Percentiles rank a stretch among this genome's conserved stretches.
These are phyloP conservation scores for Antechinus flavipes DNA, from an alignment of 2,113 vertebrate species.

Conservation along the genomic window DNA sequence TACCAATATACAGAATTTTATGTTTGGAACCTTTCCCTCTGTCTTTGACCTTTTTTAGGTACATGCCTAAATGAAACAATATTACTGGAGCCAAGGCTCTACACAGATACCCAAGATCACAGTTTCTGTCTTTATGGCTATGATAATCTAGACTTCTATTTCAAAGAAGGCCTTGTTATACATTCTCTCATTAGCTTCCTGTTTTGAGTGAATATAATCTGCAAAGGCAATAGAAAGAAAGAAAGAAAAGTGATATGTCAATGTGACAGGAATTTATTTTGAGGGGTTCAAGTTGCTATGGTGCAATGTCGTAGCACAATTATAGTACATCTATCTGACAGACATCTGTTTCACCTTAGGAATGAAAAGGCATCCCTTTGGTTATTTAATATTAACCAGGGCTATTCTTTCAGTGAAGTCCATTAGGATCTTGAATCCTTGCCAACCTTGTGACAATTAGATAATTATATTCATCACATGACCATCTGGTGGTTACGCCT, in stretches of 20 bases:
- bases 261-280: not conserved
- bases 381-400: not conserved
- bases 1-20: not conserved
- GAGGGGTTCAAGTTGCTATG: not conserved
- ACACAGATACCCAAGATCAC: not conserved
- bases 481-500: not conserved
- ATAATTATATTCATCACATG: not conserved
- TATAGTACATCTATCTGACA: not conserved
- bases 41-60: not conserved
- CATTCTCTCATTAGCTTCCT: not conserved
- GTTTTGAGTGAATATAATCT: not conserved
- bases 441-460: not conserved
- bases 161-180: not conserved
- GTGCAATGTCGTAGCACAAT: not conserved
- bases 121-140: not conserved
- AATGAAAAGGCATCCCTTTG: not conserved
- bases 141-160: no score
- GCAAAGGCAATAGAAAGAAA: not conserved
- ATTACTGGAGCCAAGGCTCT: not conserved
- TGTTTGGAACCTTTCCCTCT: not conserved
- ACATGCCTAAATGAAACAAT: not conserved
- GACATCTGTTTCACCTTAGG: not conserved
- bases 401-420: not conserved
- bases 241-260: not conserved
- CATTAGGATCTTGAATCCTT: not conserved